Evolutionary conservation across 2,113 vertebrate species (phyloP).

Genomic region (Ochotona princeps): DNA sequence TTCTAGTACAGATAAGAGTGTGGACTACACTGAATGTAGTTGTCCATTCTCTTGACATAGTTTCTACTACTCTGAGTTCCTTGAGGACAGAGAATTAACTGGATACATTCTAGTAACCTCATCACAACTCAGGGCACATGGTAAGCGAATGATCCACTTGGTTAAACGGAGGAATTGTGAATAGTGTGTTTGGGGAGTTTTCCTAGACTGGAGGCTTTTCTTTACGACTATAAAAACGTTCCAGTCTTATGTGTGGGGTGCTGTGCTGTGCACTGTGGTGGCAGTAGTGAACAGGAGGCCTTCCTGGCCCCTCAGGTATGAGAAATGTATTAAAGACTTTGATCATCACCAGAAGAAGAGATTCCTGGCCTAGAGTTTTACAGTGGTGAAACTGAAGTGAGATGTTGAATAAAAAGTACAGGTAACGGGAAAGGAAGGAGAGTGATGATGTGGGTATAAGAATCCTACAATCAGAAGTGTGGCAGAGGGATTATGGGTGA

Average conservation of each 20-base stretch:
- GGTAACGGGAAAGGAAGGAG: not conserved
- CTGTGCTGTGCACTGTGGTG: not conserved
- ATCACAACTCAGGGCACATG: not conserved
- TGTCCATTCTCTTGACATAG: not conserved
- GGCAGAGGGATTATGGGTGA: not conserved
- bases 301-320: not conserved
- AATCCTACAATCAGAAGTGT: not conserved
- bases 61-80: not conserved
- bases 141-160: not conserved
- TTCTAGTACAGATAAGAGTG: not conserved
- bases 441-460: too few species aligned
- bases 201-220: not conserved
- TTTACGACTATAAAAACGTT: not conserved
- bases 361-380: constrained; percentile 5
- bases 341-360: not conserved
- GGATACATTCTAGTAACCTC: not conserved
- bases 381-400: not conserved
- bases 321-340: not conserved
- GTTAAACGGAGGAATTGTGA: not conserved
- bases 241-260: not conserved
- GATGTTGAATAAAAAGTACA: not conserved
- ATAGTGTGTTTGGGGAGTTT: not conserved
- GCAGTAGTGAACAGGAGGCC: not conserved
- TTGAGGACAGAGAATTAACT: not conserved
- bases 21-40: too few species aligned